Base-by-base conservation (phyloP, 2,113 vertebrate genomes). In the Trogon melanurus region DNA sequence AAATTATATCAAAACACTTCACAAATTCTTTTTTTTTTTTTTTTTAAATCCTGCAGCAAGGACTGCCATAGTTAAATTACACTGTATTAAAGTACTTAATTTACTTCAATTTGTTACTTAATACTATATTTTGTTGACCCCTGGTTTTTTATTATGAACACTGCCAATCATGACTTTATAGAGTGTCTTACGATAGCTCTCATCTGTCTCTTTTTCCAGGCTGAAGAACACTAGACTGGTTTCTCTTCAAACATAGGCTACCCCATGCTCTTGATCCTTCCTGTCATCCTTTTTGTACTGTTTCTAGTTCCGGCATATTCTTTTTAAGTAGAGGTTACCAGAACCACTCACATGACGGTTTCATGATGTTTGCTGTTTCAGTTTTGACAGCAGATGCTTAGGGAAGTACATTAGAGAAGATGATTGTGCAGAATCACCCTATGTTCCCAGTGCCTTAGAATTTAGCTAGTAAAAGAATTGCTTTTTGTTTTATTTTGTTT, bases 231-330 rank as follows among this genome's bases (percentile, higher is more conserved):
- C 26, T 65, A 51, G 29, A 18, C 3, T 44, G 21, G 73, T 53
- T 91, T 89, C 9, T 88, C 9, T 21, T 84, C 23, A 89, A 73
- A 61, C 9, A 4, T 4, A 61, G 25, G 11, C 4, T 50, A 13
- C 21, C 2, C 7, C 7, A n/a, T 0, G 1, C 3, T 50, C 73
- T 65, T 57, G 19, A 74, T 70, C 27, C 3, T 60, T 60, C 29
- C 66, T 36, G 3, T 38, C 6, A 54, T 65, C 13, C 6, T 51
- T 72, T 71, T 56, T 6, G 5, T 45, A 18, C 18, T 50, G 2
- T 79, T 84, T 54, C 14, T 80, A 30, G 25, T 54, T 73, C 36
- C 84, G n/a, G 8, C 36, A 26, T 21, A 38, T 47, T 79, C 3
- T 30, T 60, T 44, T 85, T 64, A 36, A 56, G 41, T 41, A 41